Conservation (phyloP, 2,888 invertebrate genomes). For the Aricia artaxerxes region DNA sequence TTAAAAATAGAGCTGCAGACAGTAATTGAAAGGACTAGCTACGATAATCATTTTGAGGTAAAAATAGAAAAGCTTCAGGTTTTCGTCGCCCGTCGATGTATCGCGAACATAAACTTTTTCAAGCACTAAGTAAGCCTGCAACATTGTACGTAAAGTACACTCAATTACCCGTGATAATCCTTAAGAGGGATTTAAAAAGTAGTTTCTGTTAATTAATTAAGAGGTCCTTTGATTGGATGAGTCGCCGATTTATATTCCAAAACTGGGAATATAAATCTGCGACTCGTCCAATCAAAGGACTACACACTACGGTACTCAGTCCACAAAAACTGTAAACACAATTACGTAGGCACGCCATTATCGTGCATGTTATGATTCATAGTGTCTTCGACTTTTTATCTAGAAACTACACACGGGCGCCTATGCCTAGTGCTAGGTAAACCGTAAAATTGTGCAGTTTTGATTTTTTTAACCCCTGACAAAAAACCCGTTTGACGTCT, state of each 20-base stretch:
- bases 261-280: too few relatives aligned
- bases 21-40: not conserved
- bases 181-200: not conserved
- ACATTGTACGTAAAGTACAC: slow-evolving; percentile 12
- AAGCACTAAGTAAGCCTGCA: slow-evolving; percentile 1
- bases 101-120: not conserved
- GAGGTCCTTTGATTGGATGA: not conserved
- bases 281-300: too few relatives aligned
- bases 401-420: not conserved
- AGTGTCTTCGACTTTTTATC: slow-evolving; percentile 3
- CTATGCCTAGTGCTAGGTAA: not conserved
- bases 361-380: not conserved
- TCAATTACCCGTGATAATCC: slow-evolving; percentile 4
- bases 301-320: not conserved
- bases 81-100: not conserved
- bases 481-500: too few relatives aligned
- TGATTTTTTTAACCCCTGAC: too few relatives aligned
- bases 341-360: not conserved
- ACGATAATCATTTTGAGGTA: not conserved
- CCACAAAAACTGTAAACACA: not conserved
- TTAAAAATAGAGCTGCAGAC: not conserved
- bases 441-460: not conserved
- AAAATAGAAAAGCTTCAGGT: slow-evolving; percentile 17
- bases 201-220: slow-evolving; percentile 23
- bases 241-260: not conserved